A percentile compares a stretch with the other conserved stretches of the same genome.
Evolutionary conservation across 2,113 vertebrate genomes (phyloP).

Genomic region (Sterna hirundo): DNA sequence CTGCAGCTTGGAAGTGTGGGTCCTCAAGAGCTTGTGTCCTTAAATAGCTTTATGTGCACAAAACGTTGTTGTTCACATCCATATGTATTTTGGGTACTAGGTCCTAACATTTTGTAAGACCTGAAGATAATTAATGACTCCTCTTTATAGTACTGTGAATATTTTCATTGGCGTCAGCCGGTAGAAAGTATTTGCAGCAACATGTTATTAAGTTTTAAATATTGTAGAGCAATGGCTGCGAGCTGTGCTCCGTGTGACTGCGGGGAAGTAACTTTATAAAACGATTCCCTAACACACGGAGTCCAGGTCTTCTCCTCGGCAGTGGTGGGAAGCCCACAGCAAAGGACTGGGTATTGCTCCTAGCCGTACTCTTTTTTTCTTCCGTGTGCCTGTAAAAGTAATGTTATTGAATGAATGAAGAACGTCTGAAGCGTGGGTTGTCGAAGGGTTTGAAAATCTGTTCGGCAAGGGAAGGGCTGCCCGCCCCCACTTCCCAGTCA

Average conservation of each 20-base stretch:
- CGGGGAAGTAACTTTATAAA: neutral
- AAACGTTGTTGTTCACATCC: neutral
- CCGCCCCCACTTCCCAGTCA: neutral
- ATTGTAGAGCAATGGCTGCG: neutral
- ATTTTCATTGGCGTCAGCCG: neutral
- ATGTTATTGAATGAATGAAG: neutral
- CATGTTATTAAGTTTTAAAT: conserved; percentile 1
- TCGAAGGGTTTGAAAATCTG: neutral
- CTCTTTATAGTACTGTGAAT: neutral
- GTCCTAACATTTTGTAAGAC: neutral
- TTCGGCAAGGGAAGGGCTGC: neutral
- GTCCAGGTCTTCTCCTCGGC: neutral
- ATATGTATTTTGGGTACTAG: neutral
- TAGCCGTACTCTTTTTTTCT: neutral
- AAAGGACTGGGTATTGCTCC: neutral
- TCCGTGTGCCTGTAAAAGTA: fast-evolving
- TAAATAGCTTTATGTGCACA: neutral
- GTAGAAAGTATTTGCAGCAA: conserved; percentile 1
- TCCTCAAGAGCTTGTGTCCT: neutral
- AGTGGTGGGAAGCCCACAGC: neutral
- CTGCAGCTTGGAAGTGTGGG: neutral
- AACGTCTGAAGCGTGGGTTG: neutral
- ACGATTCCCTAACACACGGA: neutral
- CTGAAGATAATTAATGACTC: conserved; percentile 10
- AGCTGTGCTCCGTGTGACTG: neutral